Conservation (phyloP, 2,888 invertebrate genomes). For the Rhagonycha fulva region DNA sequence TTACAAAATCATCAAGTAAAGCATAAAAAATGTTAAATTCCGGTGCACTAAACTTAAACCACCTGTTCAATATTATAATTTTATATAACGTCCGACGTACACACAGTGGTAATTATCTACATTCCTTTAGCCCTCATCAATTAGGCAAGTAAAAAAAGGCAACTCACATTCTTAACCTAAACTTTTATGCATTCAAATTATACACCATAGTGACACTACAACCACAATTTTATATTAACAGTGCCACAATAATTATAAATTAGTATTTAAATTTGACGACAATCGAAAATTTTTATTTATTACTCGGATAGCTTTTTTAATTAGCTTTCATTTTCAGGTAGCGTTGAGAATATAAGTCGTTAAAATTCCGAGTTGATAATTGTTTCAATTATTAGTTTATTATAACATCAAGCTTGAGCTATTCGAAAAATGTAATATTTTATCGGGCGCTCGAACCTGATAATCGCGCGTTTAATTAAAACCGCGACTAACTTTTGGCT, state of each 20-base stretch:
- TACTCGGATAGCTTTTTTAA: not conserved
- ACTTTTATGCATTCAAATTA: not conserved
- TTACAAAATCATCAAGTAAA: conserved; percentile 1
- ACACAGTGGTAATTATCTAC: conserved; percentile 38
- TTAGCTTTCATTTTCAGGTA: not conserved
- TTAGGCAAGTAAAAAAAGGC: conserved; percentile 35
- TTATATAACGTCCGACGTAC: conserved; percentile 25
- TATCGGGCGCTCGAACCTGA: not conserved
- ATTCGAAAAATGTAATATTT: not conserved
- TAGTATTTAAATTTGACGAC: not conserved
- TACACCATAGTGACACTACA: not conserved
- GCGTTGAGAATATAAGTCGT: not conserved
- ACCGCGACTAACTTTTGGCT: not conserved
- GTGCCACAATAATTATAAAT: not conserved
- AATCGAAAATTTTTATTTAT: not conserved
- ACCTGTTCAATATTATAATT: conserved; percentile 25
- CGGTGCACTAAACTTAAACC: conserved; percentile 12
- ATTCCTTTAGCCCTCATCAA: conserved; percentile 40
- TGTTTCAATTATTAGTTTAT: not conserved
- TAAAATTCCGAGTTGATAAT: conserved; percentile 6
- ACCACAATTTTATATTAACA: not conserved
- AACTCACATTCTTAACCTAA: conserved; percentile 23
- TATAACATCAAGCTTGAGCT: not conserved
- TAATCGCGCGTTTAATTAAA: not conserved
- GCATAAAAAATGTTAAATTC: conserved; percentile 7